These are phyloP conservation scores for Cryptocephalus moraei DNA, from an alignment of 2,888 invertebrate species.

Conservation along the genomic window DNA sequence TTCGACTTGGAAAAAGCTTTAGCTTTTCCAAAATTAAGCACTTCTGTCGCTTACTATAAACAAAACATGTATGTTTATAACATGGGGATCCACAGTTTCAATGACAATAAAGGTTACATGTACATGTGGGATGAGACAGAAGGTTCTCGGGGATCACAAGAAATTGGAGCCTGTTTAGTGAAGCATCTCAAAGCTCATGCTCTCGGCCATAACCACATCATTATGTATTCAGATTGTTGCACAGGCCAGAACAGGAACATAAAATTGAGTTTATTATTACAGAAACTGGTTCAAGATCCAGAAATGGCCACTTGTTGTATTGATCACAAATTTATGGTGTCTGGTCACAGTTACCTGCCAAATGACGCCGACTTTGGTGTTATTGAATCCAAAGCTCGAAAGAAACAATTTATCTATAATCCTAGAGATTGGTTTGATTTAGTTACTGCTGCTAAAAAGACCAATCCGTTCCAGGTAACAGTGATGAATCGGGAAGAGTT, in stretches of 20 bases:
- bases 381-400: constrained; percentile 1
- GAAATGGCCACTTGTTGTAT: no score
- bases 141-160: neutral
- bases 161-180: neutral
- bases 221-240: constrained; percentile 7
- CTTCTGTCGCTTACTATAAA: no score
- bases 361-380: no score
- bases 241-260: constrained; percentile 7
- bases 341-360: no score
- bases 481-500: no score
- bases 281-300: no score
- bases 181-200: constrained; percentile 4
- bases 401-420: constrained; percentile 3
- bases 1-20: constrained; percentile 10
- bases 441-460: constrained; percentile 3
- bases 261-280: constrained; percentile 1
- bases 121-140: no score
- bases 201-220: neutral
- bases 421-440: constrained; percentile 1
- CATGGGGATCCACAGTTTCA: constrained; percentile 7
- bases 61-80: constrained; percentile 8
- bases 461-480: neutral
- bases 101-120: constrained; percentile 2
- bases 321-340: no score
- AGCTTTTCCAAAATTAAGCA: constrained; percentile 8